A percentile compares a stretch with the other conserved stretches of the same genome.
phyloP scores from a whole-genome alignment of 1,140 invertebrate genomes.

The Anastrepha obliqua region DNA sequence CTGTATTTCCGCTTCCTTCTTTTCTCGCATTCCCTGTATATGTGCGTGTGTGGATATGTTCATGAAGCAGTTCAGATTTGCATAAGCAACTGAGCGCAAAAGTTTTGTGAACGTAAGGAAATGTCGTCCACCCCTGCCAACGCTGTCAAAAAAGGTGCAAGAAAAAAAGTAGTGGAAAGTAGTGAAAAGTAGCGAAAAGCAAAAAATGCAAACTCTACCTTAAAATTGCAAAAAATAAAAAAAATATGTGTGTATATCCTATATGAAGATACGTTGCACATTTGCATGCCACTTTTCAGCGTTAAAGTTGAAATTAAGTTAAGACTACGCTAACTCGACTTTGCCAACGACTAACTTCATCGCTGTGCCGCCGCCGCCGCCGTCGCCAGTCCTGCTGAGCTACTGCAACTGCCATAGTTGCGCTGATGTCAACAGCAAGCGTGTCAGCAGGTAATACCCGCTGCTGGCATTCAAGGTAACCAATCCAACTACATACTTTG shows the following conservation, averaged over 20 bases:
- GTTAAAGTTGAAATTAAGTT: conserved; percentile 36
- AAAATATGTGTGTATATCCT: no score
- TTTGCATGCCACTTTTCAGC: conserved; percentile 18
- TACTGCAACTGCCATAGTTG: background rate
- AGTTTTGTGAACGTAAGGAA: background rate
- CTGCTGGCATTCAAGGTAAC: background rate
- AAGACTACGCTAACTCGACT: conserved; percentile 47
- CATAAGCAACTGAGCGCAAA: conserved; percentile 19
- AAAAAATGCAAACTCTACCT: background rate
- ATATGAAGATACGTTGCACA: background rate
- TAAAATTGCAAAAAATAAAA: no score
- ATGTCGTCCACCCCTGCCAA: background rate
- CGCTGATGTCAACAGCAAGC: conserved; percentile 2
- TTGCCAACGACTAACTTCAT: background rate
- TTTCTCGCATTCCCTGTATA: background rate
- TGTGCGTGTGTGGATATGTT: background rate
- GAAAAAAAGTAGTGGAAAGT: no score
- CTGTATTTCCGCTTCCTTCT: no score
- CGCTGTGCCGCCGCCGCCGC: background rate
- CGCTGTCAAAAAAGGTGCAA: background rate
- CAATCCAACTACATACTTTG: background rate
- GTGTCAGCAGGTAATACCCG: conserved; percentile 35
- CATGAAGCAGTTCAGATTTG: background rate
- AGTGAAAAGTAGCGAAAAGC: conserved; percentile 1
- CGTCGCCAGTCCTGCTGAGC: background rate